Percentiles rank a stretch among this genome's conserved stretches.
Evolutionary conservation across 1,140 invertebrate genomes (phyloP).

Genomic region (Branchinecta lindahli): DNA sequence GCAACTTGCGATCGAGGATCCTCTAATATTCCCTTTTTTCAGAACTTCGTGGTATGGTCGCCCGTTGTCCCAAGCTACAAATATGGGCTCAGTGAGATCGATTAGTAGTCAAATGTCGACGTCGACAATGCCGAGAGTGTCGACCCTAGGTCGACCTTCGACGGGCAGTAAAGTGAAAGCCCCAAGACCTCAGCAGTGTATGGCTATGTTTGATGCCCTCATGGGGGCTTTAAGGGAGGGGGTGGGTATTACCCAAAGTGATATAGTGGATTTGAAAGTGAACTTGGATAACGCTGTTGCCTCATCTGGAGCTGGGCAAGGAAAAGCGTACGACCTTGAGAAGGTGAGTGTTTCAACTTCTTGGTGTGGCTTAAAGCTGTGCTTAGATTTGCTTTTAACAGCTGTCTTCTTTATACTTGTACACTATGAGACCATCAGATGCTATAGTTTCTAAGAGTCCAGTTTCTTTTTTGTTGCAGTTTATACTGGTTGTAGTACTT

Average conservation of each 20-base stretch:
- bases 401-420: too few species aligned
- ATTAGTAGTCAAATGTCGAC: neutral
- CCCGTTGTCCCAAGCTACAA: neutral
- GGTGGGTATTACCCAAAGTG: neutral
- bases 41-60: neutral
- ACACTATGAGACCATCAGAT: too few species aligned
- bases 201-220: neutral
- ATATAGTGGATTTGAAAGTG: neutral
- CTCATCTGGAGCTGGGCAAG: neutral
- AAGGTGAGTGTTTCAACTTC: neutral
- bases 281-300: neutral
- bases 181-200: conserved; percentile 1
- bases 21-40: neutral
- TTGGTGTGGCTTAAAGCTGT: too few species aligned
- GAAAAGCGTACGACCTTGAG: conserved; percentile 1
- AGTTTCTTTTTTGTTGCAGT: too few species aligned
- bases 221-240: neutral
- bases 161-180: neutral
- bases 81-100: neutral
- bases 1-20: too few species aligned
- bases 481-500: too few species aligned
- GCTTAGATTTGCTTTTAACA: too few species aligned
- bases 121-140: neutral
- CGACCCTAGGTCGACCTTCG: neutral
- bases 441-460: too few species aligned